phyloP scores from a whole-genome alignment of 2,113 vertebrate species.

The Centrocercus urophasianus region DNA sequence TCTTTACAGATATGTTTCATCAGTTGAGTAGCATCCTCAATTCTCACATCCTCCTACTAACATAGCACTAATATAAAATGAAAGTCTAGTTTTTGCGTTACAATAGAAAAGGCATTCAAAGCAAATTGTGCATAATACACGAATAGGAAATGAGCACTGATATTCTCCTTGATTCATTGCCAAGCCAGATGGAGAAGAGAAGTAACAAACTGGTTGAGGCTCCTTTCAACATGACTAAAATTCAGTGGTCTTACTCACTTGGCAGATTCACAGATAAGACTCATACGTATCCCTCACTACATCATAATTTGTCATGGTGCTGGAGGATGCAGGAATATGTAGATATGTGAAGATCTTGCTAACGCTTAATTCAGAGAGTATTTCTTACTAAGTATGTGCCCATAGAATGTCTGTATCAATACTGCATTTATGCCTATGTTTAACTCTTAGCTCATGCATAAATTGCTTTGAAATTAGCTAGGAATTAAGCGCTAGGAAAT shows the following conservation, averaged over 20 bases:
- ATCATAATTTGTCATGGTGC: not conserved
- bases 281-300: not conserved
- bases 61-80: not conserved
- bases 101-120: constrained; percentile 46
- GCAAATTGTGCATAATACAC: not conserved
- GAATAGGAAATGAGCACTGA: not conserved
- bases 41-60: not conserved
- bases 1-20: not conserved
- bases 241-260: not conserved
- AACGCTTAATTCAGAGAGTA: not conserved
- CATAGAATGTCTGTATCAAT: not conserved
- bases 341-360: not conserved
- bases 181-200: constrained; percentile 47
- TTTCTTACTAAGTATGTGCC: not conserved
- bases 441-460: not conserved
- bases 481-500: not conserved
- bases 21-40: not conserved
- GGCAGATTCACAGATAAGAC: not conserved
- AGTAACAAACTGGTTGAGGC: not conserved
- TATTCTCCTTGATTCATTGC: constrained; percentile 17
- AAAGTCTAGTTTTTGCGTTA: not conserved
- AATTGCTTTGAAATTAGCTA: constrained; percentile 19
- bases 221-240: not conserved
- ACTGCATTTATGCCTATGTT: not conserved
- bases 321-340: not conserved